These are phyloP conservation scores for Sipunculus nudus DNA, from an alignment of 2,888 invertebrate genomes.

Conservation along the genomic window DNA sequence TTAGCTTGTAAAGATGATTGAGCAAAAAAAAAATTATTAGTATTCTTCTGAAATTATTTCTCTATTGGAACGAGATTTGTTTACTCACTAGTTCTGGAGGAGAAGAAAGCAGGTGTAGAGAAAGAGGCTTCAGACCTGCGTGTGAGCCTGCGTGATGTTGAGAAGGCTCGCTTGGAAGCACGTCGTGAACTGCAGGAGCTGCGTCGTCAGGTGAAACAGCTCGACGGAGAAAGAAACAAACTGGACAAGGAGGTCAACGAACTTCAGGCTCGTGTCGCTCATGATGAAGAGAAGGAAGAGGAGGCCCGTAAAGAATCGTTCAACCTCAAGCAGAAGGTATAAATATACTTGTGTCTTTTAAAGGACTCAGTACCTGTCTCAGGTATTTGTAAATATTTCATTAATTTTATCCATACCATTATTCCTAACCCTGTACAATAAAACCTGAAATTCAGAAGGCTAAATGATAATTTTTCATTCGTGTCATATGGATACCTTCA, in stretches of 20 bases:
- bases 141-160: constrained; percentile 76
- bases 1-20: no score
- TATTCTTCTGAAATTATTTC: no score
- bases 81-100: constrained; percentile 85
- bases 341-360: no score
- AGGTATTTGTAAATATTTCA: no score
- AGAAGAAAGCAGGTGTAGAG: constrained; percentile 78
- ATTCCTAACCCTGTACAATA: no score
- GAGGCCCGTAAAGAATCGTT: constrained; percentile 63
- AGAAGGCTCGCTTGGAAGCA: constrained; percentile 78
- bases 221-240: constrained; percentile 65
- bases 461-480: no score
- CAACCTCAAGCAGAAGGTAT: constrained; percentile 67
- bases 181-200: constrained; percentile 75
- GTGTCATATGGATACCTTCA: no score
- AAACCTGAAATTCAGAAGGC: no score
- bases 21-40: no score
- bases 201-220: constrained; percentile 63
- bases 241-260: constrained; percentile 66
- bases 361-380: no score
- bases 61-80: no score
- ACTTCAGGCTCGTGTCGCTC: constrained; percentile 60
- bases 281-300: constrained; percentile 67
- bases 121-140: constrained; percentile 80
- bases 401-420: no score